Conservation (phyloP, 2,113 vertebrate genomes). For the Scytalopus superciliaris region DNA sequence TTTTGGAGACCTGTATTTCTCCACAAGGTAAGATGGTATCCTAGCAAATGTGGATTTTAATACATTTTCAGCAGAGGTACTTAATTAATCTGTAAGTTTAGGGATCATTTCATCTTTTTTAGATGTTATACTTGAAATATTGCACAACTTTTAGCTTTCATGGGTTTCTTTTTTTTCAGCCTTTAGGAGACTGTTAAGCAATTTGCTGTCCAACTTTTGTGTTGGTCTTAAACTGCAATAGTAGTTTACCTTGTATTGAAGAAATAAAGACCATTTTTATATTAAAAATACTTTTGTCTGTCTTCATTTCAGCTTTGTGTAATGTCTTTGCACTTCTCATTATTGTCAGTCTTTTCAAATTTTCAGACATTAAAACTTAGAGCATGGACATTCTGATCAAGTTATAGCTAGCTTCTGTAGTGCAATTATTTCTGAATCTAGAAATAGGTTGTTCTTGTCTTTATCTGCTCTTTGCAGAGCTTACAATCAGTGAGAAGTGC, state of each 20-base stretch:
- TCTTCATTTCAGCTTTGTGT: slow-evolving; percentile 36
- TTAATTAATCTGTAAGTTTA: slow-evolving; percentile 55
- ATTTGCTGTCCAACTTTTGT: slow-evolving; percentile 78
- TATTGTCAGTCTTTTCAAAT: neutral
- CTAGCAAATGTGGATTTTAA: slow-evolving; percentile 50
- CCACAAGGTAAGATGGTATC: slow-evolving; percentile 77
- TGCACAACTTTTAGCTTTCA: slow-evolving; percentile 72
- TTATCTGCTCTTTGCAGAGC: neutral
- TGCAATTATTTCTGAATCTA: neutral
- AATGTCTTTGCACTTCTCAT: neutral
- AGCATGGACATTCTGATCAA: neutral
- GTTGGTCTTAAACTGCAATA: slow-evolving; percentile 80
- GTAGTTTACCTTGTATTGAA: slow-evolving; percentile 80
- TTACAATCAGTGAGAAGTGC: neutral
- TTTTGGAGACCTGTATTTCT: slow-evolving; percentile 74
- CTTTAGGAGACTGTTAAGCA: slow-evolving; percentile 81
- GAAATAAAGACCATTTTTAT: slow-evolving; percentile 78
- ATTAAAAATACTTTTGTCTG: slow-evolving; percentile 21
- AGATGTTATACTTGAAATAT: slow-evolving; percentile 71
- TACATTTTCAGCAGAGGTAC: slow-evolving; percentile 55
- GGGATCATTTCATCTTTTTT: slow-evolving; percentile 60
- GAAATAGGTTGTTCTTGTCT: neutral
- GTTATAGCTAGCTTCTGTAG: neutral
- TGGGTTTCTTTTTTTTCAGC: slow-evolving; percentile 71
- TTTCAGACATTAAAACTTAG: neutral